Base-by-base conservation (phyloP, 2,797 vertebrate species). In the Lophotriccus pileatus region DNA sequence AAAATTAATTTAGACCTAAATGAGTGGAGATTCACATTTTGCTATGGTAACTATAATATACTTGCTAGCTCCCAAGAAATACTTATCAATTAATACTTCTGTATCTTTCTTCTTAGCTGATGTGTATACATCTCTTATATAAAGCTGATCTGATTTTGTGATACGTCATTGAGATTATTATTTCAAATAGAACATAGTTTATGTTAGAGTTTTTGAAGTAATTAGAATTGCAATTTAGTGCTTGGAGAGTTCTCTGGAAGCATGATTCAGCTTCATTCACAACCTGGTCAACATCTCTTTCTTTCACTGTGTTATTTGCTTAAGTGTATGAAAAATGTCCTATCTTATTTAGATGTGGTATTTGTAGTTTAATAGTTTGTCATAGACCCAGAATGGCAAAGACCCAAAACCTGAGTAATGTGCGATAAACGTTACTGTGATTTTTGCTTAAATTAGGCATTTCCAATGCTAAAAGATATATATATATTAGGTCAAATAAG, bases 161-260 rank as follows among this genome's bases (percentile, higher is more conserved):
- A 34, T 82, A 46, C 0, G 0, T 93, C 77, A 16, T 39, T 87
- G 63, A 90, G 68, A 72, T 82, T 85, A 14, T 59, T 62, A n/a
- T 46, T 75, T 76, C 32, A 50, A 74, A 86, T 43, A 76, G 49
- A 86, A 50, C 25, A 32, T 50, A 30, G 12, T 79, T 79, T 82
- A 53, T 67, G 17, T 46, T 75, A 59, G 53, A 84, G 41, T 49
- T 68, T 36, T 86, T 92, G 44, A 74, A 79, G 34, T 44, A 44
- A 67, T 80, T 90, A 52, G 52, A 79, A 32, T 82, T 82, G n/a
- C 10, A 32, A 77, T 67, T 41, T n/a, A 18, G 17, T 49, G 13
- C 49, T 89, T 74, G 44, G 18, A 67, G 81, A 80, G 56, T 89
- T 93, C 91, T 63, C 37, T 92, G 91, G 89, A 92, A 91, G 37